These are phyloP conservation scores for Drosophila pallidifrons DNA, from an alignment of 1,140 invertebrate genomes.

Conservation along the genomic window DNA sequence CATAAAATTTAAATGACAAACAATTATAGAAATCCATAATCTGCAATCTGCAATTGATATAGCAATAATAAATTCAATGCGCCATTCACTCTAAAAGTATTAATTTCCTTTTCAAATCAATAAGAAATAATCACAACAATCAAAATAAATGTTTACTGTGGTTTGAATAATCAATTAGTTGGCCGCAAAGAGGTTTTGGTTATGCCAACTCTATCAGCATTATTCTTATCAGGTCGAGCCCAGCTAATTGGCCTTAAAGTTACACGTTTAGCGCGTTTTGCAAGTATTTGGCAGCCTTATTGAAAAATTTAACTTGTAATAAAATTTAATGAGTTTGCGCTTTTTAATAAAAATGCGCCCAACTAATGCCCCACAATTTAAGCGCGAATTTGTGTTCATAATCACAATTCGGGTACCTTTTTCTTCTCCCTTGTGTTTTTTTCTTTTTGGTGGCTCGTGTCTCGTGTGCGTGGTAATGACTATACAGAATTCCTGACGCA, in stretches of 20 bases:
- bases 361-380: conserved; percentile 67
- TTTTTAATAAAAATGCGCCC: conserved; percentile 70
- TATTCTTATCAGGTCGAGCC: not conserved
- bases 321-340: conserved; percentile 82
- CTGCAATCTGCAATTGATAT: not conserved
- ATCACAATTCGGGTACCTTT: conserved; percentile 79
- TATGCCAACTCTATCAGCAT: not conserved
- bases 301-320: conserved; percentile 83
- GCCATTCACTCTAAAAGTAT: not conserved
- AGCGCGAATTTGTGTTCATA: conserved; percentile 82
- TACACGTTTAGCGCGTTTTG: conserved; percentile 19
- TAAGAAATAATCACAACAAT: not conserved
- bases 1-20: too few relatives aligned
- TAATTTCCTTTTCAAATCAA: not conserved
- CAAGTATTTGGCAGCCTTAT: conserved; percentile 53
- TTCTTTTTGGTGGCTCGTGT: not conserved
- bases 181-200: not conserved
- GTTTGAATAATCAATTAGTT: conserved; percentile 11
- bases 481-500: conserved; percentile 60
- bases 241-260: conserved; percentile 44
- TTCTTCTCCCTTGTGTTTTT: conserved; percentile 4
- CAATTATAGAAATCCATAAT: not conserved
- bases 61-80: not conserved
- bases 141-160: conserved; percentile 2
- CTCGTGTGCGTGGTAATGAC: conserved; percentile 63